A percentile compares a stretch with the other conserved stretches of the same genome.
phyloP scores from a whole-genome alignment of 2,797 vertebrate species.

The Alectoris magna region DNA sequence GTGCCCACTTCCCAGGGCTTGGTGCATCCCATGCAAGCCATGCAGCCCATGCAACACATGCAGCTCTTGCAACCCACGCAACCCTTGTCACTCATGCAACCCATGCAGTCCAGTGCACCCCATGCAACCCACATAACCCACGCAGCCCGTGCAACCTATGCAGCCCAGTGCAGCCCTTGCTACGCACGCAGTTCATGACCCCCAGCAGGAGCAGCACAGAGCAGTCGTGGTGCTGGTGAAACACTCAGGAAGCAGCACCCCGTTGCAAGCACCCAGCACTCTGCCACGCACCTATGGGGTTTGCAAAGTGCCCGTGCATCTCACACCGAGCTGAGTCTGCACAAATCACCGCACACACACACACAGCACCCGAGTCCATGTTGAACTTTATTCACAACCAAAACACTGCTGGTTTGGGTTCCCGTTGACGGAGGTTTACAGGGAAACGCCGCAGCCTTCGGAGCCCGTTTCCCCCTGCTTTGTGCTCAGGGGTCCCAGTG shows the following conservation, averaged over 20 bases:
- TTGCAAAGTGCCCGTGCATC: rapidly evolving
- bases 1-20: too few species aligned
- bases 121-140: too few species aligned
- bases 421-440: neutral
- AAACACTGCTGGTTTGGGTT: neutral
- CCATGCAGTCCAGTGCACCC: too few species aligned
- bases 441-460: conserved; percentile 1
- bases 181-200: neutral
- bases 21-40: too few species aligned
- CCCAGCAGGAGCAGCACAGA: rapidly evolving
- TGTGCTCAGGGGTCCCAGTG: neutral
- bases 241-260: rapidly evolving
- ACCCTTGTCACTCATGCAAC: too few species aligned
- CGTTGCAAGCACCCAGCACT: neutral
- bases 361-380: rapidly evolving
- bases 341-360: rapidly evolving
- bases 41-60: too few species aligned
- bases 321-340: neutral
- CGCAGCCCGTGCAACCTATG: too few species aligned
- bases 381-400: neutral
- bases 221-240: rapidly evolving
- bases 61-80: too few species aligned
- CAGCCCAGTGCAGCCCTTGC: too few species aligned
- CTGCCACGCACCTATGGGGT: too few species aligned
- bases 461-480: neutral